phyloP scores from a whole-genome alignment of 2,888 invertebrate genomes.

The Macrosiphum euphorbiae region DNA sequence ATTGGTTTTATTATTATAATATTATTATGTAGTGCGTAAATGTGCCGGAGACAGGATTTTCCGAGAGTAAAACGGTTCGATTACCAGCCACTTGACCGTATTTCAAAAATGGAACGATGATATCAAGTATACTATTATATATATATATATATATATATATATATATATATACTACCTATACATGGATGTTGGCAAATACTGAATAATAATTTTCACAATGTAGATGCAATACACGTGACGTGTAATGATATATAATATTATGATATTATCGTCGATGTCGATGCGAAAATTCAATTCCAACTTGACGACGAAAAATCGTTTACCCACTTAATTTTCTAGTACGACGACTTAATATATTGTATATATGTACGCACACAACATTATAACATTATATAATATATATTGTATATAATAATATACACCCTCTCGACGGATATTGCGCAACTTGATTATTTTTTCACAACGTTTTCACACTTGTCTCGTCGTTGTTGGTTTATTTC shows the following conservation, averaged over 20 bases:
- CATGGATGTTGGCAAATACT: background rate
- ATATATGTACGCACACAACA: background rate
- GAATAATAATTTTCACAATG: background rate
- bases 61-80: background rate
- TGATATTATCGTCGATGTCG: background rate
- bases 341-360: background rate
- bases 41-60: background rate
- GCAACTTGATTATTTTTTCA: constrained; percentile 12
- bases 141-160: too few species aligned
- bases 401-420: background rate
- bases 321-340: constrained; percentile 5
- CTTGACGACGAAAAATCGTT: constrained; percentile 16
- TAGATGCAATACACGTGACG: background rate
- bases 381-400: background rate
- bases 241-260: background rate
- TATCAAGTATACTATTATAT: background rate
- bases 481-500: background rate
- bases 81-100: background rate
- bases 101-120: background rate
- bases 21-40: background rate
- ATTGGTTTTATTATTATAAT: background rate
- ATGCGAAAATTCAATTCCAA: background rate
- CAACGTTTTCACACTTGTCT: background rate
- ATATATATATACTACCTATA: background rate
- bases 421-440: background rate